Base-by-base conservation (phyloP, 92 coral and sea anemone genomes). In the Heliopora coerulea region DNA sequence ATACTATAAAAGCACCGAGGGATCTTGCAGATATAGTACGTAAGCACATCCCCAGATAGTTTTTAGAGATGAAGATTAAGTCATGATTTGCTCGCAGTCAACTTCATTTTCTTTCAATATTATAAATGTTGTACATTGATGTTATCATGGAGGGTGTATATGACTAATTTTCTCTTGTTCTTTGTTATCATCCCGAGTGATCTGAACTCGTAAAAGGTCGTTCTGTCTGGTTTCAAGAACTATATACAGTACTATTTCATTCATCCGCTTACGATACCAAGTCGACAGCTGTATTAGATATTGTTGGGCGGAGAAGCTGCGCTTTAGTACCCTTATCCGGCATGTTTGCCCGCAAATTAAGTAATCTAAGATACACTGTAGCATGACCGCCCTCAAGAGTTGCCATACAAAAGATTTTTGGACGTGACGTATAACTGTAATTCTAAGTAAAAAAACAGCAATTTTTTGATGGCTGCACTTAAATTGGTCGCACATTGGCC, bases 321-420 rank as follows among this genome's bases (percentile, higher is more conserved):
- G 18, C 8, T 24, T 63, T 37, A 28, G 10, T 21, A 37, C 10
- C 7, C 52, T 46, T 8, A 46, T 46, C n/a, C 52, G 17, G 28
- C 31, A 3, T 63, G 70, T 63, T 63, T 34, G 70, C 54, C 50
- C 70, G 30, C 50, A 63, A 34, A 63, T 63, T 63, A 63, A 63
- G 32, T 63, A 63, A 49, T 49, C 48, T 35, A 24, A 63, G 32
- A 37, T 14, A 35, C 32, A 37, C 70, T 37, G 24, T 63, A 37
- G 49, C 48, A 37, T 24, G 0, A 8, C n/a, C 70, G 29, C 48
- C 30, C 15, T 63, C 48, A 63, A 63, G n/a, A 0, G 3, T 63
- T 19, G 23, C 50, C 52, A 49, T 27, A 63, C 15, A 37, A 0
- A 14, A 1, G 70, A 15, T 5, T 1, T 32, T 32, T 34, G 29